Evolutionary conservation across 2,888 invertebrate species (phyloP).

Genomic region (Pyralis farinalis): DNA sequence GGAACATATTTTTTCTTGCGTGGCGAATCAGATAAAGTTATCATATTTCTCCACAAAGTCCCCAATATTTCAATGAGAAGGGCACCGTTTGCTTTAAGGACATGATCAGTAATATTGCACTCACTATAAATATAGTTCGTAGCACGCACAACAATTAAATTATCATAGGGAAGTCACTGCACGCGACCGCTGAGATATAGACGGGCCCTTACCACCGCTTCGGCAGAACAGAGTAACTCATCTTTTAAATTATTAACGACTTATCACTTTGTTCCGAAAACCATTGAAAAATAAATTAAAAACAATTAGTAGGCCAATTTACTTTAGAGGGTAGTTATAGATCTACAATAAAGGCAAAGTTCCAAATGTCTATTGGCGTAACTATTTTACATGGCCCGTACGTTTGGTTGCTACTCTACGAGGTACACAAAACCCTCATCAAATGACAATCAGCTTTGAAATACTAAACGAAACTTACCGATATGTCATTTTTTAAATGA

Average conservation of each 20-base stretch:
- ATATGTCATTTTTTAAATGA: too few species aligned
- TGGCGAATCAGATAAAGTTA: not conserved
- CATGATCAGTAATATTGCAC: constrained; percentile 10
- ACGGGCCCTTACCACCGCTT: constrained; percentile 24
- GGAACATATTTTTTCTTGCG: not conserved
- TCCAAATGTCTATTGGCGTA: too few species aligned
- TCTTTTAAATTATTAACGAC: not conserved
- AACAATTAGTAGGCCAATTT: too few species aligned
- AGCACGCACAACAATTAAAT: constrained; percentile 77
- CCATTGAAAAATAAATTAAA: too few species aligned
- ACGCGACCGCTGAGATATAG: constrained; percentile 70
- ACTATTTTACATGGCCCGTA: too few species aligned
- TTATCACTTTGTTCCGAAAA: too few species aligned
- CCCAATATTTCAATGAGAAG: not conserved
- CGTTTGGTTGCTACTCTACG: too few species aligned
- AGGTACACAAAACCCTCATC: too few species aligned
- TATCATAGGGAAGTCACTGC: constrained; percentile 75
- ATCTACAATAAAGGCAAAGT: too few species aligned
- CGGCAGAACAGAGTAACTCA: constrained; percentile 25
- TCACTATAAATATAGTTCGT: constrained; percentile 51
- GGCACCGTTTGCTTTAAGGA: not conserved
- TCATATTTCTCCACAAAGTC: not conserved
- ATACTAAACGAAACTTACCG: too few species aligned
- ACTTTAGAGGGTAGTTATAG: too few species aligned
- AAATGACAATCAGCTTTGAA: too few species aligned